These are phyloP conservation scores for Bombylius discolor DNA, from an alignment of 2,888 invertebrate genomes.

Conservation along the genomic window DNA sequence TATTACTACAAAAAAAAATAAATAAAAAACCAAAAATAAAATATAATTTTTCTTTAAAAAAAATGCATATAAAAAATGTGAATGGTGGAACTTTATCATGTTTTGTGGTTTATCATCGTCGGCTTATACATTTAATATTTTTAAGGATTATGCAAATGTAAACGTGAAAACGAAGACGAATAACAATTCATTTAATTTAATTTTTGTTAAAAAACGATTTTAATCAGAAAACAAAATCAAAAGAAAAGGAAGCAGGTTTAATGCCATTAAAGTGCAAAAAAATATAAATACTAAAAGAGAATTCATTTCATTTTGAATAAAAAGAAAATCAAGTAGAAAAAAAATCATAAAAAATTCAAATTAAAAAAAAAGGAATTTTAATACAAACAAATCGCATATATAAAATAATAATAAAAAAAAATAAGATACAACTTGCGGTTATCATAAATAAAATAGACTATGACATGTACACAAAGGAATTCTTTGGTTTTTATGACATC, in stretches of 20 bases:
- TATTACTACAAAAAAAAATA: no score
- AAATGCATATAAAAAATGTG: neutral
- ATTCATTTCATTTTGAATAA: no score
- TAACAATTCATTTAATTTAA: no score
- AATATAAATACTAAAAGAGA: no score
- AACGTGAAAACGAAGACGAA: neutral
- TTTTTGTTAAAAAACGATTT: no score
- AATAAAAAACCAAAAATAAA: no score
- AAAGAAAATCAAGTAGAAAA: no score
- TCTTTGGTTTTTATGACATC: slow-evolving; percentile 1
- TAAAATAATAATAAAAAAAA: neutral
- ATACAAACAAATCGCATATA: neutral
- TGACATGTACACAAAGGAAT: slow-evolving; percentile 4
- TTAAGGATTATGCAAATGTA: neutral
- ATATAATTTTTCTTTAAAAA: no score
- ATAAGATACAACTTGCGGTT: neutral
- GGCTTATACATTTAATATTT: neutral
- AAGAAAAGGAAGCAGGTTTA: no score
- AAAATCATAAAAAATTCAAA: no score
- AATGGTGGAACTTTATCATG: neutral
- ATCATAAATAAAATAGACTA: neutral
- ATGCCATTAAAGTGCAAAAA: no score
- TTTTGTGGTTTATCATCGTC: neutral
- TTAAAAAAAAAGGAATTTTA: neutral
- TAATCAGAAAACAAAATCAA: no score